Evolutionary conservation across 1,140 invertebrate species (phyloP), one percentile per base, ranked within the genome.

Genomic region (Euura lappo): DNA sequence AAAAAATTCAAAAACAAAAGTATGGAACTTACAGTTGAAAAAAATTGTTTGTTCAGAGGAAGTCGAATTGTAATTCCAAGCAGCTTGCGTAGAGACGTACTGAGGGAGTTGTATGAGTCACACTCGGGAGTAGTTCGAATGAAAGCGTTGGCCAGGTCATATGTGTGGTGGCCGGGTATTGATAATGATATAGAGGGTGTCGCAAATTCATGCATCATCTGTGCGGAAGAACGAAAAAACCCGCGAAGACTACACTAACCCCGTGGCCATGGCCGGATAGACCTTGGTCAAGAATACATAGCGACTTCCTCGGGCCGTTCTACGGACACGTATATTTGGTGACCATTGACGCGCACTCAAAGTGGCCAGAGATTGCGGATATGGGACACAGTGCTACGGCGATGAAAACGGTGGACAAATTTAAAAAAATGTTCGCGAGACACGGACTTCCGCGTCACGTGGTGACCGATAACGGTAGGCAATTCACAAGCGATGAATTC

Each of bases 381-480:
- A 28, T 28, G 28, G 28, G 28, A 1, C 28, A 28, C 1, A 28
- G 28, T 28, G 28, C 28, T 28, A 28, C 28, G 28, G 28, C 28
- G 28, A 28, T 28, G 28, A 28, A 28, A 28, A 28, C 28, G 28
- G 28, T 28, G 1, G 47, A 60, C 44, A 42, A 6, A 11, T 69
- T 47, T 44, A 47, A 69, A 60, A 44, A 2, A 11, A 44, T 69
- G 4, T 69, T 69, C 44, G n/a, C 67, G 2, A 11, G 67, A 44
- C 43, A 69, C 67, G 77, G 79, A 4, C 64, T 77, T 2, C 80
- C 77, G 10, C 70, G 78, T 45, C 72, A 70, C 6, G 45, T 80
- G 7, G 65, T 79, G 2, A 76, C 70, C 7, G 78, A 83, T 65
- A 81, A 81, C 60, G 81, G 74, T 1, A 28, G 51, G 2, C 79